Percentiles rank a stretch among this genome's conserved stretches.
phyloP scores from a whole-genome alignment of 2,113 vertebrate genomes.

The Takifugu flavidus region DNA sequence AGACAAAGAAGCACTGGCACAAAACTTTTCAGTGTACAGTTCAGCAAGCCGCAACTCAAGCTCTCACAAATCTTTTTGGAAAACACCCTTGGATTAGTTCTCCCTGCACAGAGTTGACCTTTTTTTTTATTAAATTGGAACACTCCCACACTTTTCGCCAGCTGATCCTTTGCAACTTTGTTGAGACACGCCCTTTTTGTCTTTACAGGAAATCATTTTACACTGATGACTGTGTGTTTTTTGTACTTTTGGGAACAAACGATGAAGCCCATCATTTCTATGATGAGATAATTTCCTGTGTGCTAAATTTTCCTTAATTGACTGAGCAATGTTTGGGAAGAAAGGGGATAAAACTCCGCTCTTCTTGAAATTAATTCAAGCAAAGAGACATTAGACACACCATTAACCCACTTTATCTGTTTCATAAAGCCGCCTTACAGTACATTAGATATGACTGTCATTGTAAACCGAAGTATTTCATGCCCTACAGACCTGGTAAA shows the following conservation, averaged over 20 bases:
- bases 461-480: constrained; percentile 52
- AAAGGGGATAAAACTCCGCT: too few species aligned
- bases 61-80: constrained; percentile 59
- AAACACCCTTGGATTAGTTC: constrained; percentile 63
- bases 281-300: too few species aligned
- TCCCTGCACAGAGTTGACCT: constrained; percentile 54
- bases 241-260: too few species aligned
- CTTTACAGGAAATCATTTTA: constrained; percentile 10
- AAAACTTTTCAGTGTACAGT: constrained; percentile 59
- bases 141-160: constrained; percentile 48
- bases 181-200: constrained; percentile 43
- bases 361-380: not conserved
- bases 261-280: too few species aligned
- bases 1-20: constrained; percentile 59
- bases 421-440: constrained; percentile 10
- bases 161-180: constrained; percentile 60
- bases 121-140: constrained; percentile 59
- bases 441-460: constrained; percentile 29
- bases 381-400: not conserved
- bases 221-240: too few species aligned
- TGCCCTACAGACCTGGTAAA: constrained; percentile 63
- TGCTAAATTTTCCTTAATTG: too few species aligned
- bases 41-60: constrained; percentile 61
- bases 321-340: too few species aligned
- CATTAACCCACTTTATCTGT: not conserved